phyloP scores from a whole-genome alignment of 2,113 vertebrate genomes.

The Crocuta crocuta region DNA sequence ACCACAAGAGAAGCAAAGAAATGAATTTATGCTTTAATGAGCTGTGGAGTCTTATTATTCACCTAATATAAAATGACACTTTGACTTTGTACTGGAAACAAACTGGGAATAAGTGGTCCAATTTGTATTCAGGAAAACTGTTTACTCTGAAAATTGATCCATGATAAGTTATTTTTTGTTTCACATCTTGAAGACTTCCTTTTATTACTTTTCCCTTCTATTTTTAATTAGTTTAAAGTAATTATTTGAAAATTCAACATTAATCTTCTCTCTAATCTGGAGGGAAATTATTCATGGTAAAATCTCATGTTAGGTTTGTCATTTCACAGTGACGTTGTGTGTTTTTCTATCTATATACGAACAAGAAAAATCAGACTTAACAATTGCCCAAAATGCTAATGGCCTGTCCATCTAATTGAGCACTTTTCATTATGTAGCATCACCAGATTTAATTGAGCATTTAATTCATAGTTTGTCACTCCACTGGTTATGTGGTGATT shows the following conservation, averaged over 20 bases:
- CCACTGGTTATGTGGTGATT: conserved; percentile 47
- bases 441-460: conserved; percentile 62
- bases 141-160: conserved; percentile 67
- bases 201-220: conserved; percentile 40
- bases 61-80: conserved; percentile 75
- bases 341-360: background rate
- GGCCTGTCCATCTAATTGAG: conserved; percentile 10
- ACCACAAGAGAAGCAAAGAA: conserved; percentile 64
- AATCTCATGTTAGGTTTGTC: background rate
- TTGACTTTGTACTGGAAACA: conserved; percentile 73
- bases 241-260: conserved; percentile 71
- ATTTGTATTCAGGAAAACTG: conserved; percentile 46
- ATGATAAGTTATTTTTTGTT: conserved; percentile 59
- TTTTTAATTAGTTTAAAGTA: conserved; percentile 75
- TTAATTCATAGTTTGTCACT: conserved; percentile 66
- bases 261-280: conserved; percentile 57
- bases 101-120: conserved; percentile 63
- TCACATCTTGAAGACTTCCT: conserved; percentile 33
- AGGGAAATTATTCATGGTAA: conserved; percentile 71
- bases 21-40: conserved; percentile 79
- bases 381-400: conserved; percentile 13
- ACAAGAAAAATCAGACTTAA: background rate
- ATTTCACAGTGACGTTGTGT: background rate
- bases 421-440: conserved; percentile 14
- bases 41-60: conserved; percentile 69